Conservation (phyloP, 1,140 invertebrate species). For the Drosophila busckii region DNA sequence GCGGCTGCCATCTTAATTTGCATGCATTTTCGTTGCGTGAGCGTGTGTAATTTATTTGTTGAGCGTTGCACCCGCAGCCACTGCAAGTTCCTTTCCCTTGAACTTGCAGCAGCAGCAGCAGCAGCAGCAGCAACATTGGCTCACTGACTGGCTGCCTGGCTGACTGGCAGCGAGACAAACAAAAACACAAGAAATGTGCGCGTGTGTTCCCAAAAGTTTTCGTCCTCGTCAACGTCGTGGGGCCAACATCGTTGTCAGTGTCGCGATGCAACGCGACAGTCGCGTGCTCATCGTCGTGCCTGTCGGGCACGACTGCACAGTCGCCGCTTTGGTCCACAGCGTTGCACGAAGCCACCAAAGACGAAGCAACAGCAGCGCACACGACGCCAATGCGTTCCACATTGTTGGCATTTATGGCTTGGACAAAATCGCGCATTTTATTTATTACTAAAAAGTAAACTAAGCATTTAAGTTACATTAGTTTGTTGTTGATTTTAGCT, state of each 20-base stretch:
- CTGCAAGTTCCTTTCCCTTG: constrained; percentile 32
- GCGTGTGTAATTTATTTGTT: constrained; percentile 47
- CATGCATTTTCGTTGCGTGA: constrained; percentile 31
- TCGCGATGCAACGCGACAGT: constrained; percentile 5
- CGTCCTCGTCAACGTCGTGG: constrained; percentile 2
- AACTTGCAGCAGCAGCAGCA: constrained; percentile 20
- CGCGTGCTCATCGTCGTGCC: constrained; percentile 7
- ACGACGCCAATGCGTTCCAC: constrained; percentile 10
- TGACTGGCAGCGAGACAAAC: too few relatives aligned
- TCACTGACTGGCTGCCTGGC: too few relatives aligned
- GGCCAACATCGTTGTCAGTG: constrained; percentile 15
- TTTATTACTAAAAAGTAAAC: too few relatives aligned
- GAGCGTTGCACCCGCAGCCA: background rate
- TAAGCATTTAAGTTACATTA: too few relatives aligned
- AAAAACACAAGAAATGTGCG: too few relatives aligned
- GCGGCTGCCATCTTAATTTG: constrained; percentile 46
- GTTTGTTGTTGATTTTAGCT: too few relatives aligned
- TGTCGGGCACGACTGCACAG: constrained; percentile 29
- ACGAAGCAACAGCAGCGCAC: constrained; percentile 10
- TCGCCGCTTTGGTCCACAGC: too few relatives aligned
- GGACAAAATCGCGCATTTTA: too few relatives aligned
- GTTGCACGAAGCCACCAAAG: too few relatives aligned
- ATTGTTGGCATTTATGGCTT: constrained; percentile 9
- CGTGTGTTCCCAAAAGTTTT: too few relatives aligned
- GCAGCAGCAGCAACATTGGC: background rate